Base-by-base conservation (phyloP, 2,888 invertebrate species). In the Perithous albicinctus region DNA sequence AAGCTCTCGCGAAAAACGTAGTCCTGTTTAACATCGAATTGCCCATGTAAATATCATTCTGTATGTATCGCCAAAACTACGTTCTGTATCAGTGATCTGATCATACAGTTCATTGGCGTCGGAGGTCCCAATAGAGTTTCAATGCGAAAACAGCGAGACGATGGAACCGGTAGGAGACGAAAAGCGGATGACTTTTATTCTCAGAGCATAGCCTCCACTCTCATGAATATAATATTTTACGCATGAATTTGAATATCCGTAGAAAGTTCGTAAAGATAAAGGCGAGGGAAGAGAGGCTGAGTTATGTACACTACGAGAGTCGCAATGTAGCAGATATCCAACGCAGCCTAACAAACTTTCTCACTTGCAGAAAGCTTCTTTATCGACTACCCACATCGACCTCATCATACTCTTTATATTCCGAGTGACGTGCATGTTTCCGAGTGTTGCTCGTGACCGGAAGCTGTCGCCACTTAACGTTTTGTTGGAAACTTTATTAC, bases 221-320 rank as follows among this genome's bases (percentile, higher is more conserved):
- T 78, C 56, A 72, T 70, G 78, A 70, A 69, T 70, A 78, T 64
- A 41, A 63, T 74, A 67, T 74, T 74, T 74, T 54, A 79, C 61
- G 67, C 35, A 59, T 38, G 23, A 64, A 79, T 79, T 67, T 79
- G 67, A 79, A 79, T 79, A 74, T 38, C 59, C 67, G 72, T 29
- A 38, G 29, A 51, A 79, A 79, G 51, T 79, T 69, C 18, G 38
- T 26, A 54, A 74, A 63, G 76, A 66, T 56, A 43, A 43, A 56
- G n/a, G 41, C 15, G 41, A 38, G 23, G 29, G 20, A 77, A 18
- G 56, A 41, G 59, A 23, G n/a, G 38, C 35, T 15, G 35, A 12
- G 32, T 32, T 32, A 51, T 41, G 29, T 61, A 61, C 29, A 61
- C 12, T 26, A 26, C 54, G 56, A 1, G 12, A 26, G 56, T 29